Evolutionary conservation across 2,113 vertebrate species (phyloP).

Genomic region (Acanthisitta chloris): DNA sequence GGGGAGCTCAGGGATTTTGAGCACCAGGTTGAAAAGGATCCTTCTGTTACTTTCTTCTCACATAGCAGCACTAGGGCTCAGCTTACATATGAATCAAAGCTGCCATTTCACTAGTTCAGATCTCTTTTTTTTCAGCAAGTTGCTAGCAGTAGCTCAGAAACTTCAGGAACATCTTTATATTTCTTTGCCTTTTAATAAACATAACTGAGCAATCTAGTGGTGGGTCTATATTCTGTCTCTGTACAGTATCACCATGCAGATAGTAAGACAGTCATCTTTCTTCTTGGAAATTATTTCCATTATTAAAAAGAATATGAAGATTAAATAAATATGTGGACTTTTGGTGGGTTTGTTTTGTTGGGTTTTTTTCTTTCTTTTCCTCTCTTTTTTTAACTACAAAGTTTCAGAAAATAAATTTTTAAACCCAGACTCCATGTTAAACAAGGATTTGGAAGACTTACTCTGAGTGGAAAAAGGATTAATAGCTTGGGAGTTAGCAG

Average conservation of each 20-base stretch:
- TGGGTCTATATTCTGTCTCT: not conserved
- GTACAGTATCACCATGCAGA: not conserved
- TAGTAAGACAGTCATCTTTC: not conserved
- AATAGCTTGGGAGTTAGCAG: no score
- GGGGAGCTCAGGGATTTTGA: not conserved
- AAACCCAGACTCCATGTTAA: no score
- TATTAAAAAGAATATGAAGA: no score
- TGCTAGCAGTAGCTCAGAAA: not conserved
- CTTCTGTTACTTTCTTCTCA: not conserved
- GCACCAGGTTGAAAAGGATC: not conserved
- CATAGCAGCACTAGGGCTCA: not conserved
- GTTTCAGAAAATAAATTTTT: no score
- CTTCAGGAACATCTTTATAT: not conserved
- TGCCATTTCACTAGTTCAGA: not conserved
- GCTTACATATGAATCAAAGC: not conserved
- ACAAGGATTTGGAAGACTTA: no score
- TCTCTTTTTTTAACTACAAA: no score
- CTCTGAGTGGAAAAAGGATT: no score
- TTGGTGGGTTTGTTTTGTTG: no score
- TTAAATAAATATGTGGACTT: no score
- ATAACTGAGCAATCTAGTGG: not conserved
- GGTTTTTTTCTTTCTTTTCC: no score
- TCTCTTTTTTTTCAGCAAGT: not conserved
- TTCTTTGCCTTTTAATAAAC: not conserved
- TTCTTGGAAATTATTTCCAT: no score